Conservation (phyloP, 1,140 invertebrate genomes). For the Zaprionus tsacasi region DNA sequence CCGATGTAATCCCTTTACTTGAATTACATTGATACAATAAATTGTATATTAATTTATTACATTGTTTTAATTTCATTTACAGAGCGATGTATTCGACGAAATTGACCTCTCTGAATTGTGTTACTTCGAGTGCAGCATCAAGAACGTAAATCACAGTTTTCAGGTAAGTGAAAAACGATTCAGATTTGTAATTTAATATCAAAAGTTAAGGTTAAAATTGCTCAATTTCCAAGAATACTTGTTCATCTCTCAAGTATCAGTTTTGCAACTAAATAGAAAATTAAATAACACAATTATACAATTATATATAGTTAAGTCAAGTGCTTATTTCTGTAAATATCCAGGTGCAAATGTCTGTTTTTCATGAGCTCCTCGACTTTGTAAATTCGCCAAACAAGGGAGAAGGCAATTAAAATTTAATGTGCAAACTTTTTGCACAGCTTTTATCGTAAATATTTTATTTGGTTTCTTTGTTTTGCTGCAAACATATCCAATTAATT, state of each 20-base stretch:
- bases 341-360: background rate
- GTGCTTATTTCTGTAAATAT: background rate
- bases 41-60: background rate
- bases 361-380: background rate
- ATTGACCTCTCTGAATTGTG: conserved; percentile 92
- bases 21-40: conserved; percentile 1
- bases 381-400: conserved; percentile 19
- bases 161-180: conserved; percentile 87
- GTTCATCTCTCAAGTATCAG: background rate
- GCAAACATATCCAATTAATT: conserved; percentile 48
- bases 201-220: background rate
- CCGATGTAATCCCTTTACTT: background rate
- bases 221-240: background rate
- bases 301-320: background rate
- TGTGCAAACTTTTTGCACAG: conserved; percentile 48
- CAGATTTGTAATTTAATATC: too few relatives aligned
- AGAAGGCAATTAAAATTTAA: conserved; percentile 47
- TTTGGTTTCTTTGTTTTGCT: conserved; percentile 7
- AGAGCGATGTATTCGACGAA: conserved; percentile 95
- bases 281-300: background rate
- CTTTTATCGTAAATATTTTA: conserved; percentile 41
- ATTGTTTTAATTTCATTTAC: conserved; percentile 82
- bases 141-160: conserved; percentile 94
- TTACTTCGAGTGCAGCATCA: conserved; percentile 93
- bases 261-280: background rate